A percentile compares a stretch with the other conserved stretches of the same genome.
phyloP scores from a whole-genome alignment of 2,797 vertebrate genomes.

The Notamacropus eugenii region DNA sequence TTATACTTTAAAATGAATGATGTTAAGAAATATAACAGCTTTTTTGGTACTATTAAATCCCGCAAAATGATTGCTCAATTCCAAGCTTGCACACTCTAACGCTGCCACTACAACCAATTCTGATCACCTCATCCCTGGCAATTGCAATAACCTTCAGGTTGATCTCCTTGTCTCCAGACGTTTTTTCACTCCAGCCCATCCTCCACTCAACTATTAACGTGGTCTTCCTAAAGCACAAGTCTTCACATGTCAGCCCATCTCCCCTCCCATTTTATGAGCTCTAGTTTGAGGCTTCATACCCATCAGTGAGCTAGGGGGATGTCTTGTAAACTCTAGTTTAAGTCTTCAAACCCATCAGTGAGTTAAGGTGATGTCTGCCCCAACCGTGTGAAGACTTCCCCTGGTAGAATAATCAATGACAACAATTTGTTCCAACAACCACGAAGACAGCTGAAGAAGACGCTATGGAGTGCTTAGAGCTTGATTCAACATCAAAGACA shows the following conservation, averaged over 20 bases:
- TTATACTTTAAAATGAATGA: neutral
- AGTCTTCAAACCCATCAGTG: too few species aligned
- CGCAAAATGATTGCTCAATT: too few species aligned
- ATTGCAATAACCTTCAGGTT: neutral
- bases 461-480: too few species aligned
- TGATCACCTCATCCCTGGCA: neutral
- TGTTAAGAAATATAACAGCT: neutral
- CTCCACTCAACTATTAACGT: neutral
- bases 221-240: neutral
- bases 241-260: neutral
- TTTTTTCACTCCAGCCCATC: neutral
- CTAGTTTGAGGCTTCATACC: neutral
- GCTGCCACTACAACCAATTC: neutral
- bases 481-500: too few species aligned
- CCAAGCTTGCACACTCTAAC: too few species aligned
- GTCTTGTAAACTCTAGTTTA: neutral
- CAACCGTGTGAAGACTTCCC: too few species aligned
- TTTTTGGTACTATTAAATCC: neutral
- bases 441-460: too few species aligned
- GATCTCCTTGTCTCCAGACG: neutral
- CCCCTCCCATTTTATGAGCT: neutral
- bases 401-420: too few species aligned
- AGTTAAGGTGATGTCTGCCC: too few species aligned
- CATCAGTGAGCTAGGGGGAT: too few species aligned
- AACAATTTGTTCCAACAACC: too few species aligned